phyloP scores from a whole-genome alignment of 2,888 invertebrate genomes.

The Cylindroiulus punctatus region DNA sequence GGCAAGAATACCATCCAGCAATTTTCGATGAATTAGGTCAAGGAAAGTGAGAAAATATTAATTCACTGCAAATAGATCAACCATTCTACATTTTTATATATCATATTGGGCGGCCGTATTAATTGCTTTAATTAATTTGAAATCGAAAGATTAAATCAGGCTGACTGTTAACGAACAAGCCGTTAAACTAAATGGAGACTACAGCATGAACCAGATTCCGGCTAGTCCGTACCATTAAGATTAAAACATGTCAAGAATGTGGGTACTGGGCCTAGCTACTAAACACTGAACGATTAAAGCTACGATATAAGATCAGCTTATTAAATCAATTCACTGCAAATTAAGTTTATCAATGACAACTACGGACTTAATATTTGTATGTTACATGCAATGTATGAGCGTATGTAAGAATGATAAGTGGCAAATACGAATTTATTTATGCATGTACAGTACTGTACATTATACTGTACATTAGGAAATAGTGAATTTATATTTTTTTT shows the following conservation, averaged over 20 bases:
- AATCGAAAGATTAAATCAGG: not conserved
- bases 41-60: constrained; percentile 41
- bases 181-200: not conserved
- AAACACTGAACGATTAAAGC: not conserved
- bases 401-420: not conserved
- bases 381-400: not conserved
- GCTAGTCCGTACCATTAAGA: not conserved
- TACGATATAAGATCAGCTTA: not conserved
- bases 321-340: not conserved
- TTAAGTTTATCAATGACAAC: not conserved
- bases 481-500: constrained; percentile 9
- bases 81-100: not conserved
- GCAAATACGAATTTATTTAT: not conserved
- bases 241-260: constrained; percentile 7
- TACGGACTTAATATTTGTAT: not conserved
- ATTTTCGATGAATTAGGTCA: constrained; percentile 1
- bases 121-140: constrained; percentile 30
- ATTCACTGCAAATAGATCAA: not conserved
- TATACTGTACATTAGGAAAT: no score
- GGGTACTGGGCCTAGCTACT: not conserved
- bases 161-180: not conserved
- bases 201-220: constrained; percentile 7
- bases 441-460: no score
- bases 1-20: not conserved
- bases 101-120: not conserved